Evolutionary conservation across 2,888 invertebrate genomes (phyloP).

Genomic region (Drosophila meridiana): DNA sequence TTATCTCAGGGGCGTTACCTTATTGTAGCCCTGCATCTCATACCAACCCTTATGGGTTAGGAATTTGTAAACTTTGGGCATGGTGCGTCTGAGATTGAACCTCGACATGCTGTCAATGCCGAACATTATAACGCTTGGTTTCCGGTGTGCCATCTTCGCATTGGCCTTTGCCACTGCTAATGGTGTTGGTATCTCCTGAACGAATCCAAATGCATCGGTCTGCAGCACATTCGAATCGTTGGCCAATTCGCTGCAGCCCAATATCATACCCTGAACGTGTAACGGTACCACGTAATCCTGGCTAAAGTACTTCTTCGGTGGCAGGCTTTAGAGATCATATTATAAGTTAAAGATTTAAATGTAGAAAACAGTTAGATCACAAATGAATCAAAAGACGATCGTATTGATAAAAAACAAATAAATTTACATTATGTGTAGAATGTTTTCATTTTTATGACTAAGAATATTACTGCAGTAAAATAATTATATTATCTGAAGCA

Average conservation of each 20-base stretch:
- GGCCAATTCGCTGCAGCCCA: constrained; percentile 48
- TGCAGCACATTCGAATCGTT: constrained; percentile 59
- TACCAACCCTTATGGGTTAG: constrained; percentile 88
- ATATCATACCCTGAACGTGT: constrained; percentile 62
- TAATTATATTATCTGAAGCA: background rate
- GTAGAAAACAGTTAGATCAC: background rate
- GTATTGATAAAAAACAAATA: no score
- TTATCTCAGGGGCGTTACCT: constrained; percentile 82
- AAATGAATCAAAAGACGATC: background rate
- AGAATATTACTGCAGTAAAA: background rate
- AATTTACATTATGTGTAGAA: no score
- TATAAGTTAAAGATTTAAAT: background rate
- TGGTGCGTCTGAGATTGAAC: constrained; percentile 90
- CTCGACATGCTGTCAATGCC: constrained; percentile 94
- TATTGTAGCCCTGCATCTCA: constrained; percentile 90
- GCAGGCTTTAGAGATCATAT: constrained; percentile 24
- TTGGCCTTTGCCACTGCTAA: background rate
- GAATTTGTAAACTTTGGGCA: constrained; percentile 89
- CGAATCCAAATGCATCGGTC: constrained; percentile 49
- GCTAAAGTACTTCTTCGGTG: constrained; percentile 53
- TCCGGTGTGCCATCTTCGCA: constrained; percentile 28
- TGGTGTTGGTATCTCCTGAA: constrained; percentile 38
- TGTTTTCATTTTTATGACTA: no score
- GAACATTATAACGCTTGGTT: constrained; percentile 87
- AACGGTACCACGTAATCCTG: constrained; percentile 56